A percentile compares a stretch with the other conserved stretches of the same genome.
These are phyloP conservation scores for Caenorhabditis sp. DNA, from an alignment of 2,888 invertebrate species.

Conservation along the genomic window DNA sequence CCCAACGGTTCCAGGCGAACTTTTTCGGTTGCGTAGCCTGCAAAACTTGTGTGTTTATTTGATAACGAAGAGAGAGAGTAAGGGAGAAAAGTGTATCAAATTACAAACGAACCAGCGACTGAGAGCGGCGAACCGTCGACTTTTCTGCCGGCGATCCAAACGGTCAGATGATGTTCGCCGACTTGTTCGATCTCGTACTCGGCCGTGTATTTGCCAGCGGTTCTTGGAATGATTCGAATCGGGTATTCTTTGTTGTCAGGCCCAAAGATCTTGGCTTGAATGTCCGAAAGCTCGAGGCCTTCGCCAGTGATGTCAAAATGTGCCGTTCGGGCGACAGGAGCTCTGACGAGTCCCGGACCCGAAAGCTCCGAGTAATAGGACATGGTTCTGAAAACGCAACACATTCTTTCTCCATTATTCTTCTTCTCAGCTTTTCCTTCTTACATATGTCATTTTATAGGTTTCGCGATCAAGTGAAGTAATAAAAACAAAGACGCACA, in stretches of 20 bases:
- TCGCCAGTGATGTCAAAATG: constrained; percentile 69
- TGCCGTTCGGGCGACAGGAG: constrained; percentile 84
- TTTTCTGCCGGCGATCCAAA: constrained; percentile 90
- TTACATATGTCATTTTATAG: constrained; percentile 35
- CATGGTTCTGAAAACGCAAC: constrained; percentile 61
- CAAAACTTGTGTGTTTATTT: constrained; percentile 26
- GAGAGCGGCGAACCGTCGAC: constrained; percentile 69
- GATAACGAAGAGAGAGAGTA: background rate
- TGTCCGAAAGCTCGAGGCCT: constrained; percentile 65
- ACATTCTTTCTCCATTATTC: background rate
- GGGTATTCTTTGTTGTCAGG: constrained; percentile 89
- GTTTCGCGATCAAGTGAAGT: constrained; percentile 5
- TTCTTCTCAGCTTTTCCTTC: background rate
- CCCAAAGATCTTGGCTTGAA: constrained; percentile 80
- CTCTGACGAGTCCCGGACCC: constrained; percentile 79
- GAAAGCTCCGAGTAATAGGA: constrained; percentile 75
- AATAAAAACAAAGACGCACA: constrained; percentile 25
- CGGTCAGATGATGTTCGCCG: constrained; percentile 90
- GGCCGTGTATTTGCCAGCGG: constrained; percentile 88
- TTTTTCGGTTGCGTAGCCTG: constrained; percentile 84
- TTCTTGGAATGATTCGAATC: constrained; percentile 88
- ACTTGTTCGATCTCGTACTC: constrained; percentile 87
- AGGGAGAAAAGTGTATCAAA: constrained; percentile 4
- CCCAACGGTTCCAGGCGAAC: constrained; percentile 95
- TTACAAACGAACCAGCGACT: constrained; percentile 60